A percentile compares a stretch with the other conserved stretches of the same genome.
Evolutionary conservation across 2,113 vertebrate genomes (phyloP).

Genomic region (Xiphophorus maculatus): DNA sequence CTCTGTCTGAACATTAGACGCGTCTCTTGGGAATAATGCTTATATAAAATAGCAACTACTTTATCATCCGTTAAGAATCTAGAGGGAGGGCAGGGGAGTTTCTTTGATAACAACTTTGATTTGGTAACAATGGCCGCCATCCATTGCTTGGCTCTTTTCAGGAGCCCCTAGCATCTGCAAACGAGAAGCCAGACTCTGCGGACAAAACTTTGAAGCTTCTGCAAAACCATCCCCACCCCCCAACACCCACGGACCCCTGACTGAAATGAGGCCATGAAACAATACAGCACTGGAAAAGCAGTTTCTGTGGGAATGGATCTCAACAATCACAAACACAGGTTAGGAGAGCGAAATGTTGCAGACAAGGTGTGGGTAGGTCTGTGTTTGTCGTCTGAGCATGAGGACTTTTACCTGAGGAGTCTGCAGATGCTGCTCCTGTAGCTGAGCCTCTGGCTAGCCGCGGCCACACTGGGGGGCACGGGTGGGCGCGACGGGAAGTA

Average conservation of each 20-base stretch:
- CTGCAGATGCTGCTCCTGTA: constrained; percentile 94
- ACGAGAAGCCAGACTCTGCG: constrained; percentile 15
- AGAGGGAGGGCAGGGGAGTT: constrained; percentile 22
- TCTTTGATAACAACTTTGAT: constrained; percentile 62
- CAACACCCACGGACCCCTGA: background rate
- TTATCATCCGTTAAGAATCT: constrained; percentile 66
- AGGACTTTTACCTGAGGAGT: constrained; percentile 85
- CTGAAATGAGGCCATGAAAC: background rate
- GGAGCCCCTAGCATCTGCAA: constrained; percentile 22
- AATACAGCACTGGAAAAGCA: background rate
- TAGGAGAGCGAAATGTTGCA: background rate
- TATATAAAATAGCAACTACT: constrained; percentile 11
- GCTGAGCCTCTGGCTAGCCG: constrained; percentile 93
- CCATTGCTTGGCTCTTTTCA: constrained; percentile 23
- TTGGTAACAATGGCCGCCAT: constrained; percentile 8
- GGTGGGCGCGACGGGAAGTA: constrained; percentile 96
- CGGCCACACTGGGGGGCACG: constrained; percentile 93
- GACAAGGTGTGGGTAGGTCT: background rate
- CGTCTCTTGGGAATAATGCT: background rate
- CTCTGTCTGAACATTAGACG: background rate
- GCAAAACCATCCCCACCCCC: background rate
- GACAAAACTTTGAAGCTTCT: background rate
- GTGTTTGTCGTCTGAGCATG: constrained; percentile 9
- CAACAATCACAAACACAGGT: constrained; percentile 15
- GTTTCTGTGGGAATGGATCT: background rate